A percentile compares a stretch with the other conserved stretches of the same genome.
Conservation (phyloP, 2,797 vertebrate genomes). For the Simalia tracyae region DNA sequence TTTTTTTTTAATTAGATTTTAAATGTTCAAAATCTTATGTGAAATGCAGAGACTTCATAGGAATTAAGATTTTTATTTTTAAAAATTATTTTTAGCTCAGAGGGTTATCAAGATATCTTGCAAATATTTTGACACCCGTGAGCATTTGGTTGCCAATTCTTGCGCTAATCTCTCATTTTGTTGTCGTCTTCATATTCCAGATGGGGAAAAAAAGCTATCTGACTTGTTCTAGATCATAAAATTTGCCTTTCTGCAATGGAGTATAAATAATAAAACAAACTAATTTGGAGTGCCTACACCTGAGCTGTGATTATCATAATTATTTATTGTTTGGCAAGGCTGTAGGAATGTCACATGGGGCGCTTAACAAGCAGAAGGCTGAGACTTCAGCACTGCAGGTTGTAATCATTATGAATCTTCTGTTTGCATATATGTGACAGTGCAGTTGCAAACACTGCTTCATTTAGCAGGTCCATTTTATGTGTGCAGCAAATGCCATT, state of each 20-base stretch:
- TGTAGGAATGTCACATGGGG: background rate
- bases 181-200: background rate
- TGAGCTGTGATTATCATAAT: background rate
- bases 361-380: slow-evolving; percentile 15
- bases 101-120: background rate
- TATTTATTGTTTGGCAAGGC: slow-evolving; percentile 16
- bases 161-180: background rate
- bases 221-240: background rate
- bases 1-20: background rate
- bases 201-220: background rate
- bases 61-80: background rate
- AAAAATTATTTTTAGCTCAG: background rate
- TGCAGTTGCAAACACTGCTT: background rate
- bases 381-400: slow-evolving; percentile 3
- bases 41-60: background rate
- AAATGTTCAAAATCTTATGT: background rate
- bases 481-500: background rate
- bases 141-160: background rate
- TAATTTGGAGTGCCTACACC: background rate
- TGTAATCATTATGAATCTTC: background rate
- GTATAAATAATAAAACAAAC: slow-evolving; percentile 1
- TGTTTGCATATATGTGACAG: background rate
- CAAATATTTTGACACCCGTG: background rate
- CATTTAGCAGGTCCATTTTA: background rate
- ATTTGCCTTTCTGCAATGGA: background rate